Base-by-base conservation (phyloP, 2,888 invertebrate species). In the Tricholauxania praeusta region DNA sequence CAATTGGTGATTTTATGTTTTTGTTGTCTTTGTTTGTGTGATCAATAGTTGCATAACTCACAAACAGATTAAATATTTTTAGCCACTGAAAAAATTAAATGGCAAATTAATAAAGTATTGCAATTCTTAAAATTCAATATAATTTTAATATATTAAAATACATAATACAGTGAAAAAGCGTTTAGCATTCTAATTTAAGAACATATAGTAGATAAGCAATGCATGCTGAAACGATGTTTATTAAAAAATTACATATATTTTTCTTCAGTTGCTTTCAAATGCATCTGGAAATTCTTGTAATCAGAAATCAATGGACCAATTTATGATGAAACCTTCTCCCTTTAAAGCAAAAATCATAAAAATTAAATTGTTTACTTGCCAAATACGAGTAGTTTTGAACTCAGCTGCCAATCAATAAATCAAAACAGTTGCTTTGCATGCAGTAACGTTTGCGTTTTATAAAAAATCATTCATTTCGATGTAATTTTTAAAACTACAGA, bases 401-500 rank as follows among this genome's bases (percentile, higher is more conserved):
- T 66, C 71, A 72, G 71, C 72, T 68, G 68, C 74, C 72, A 69
- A 71, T 60, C 59, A 60, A 52, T 70, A 68, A 72, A 63, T 67
- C 66, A 71, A 39, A 60, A 64, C 69, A 60, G 52, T 52, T 66
- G 17, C 22, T 47, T 69, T 78, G 73, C 72, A 76, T 74, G 78
- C 76, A 72, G 78, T 75, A 72, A 57, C 59, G 48, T 32, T 53
- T 17, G 59, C 65, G 51, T 74, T 82, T 82, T 84, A 84, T 80
- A 84, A 82, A 82, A 84, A 84, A 82, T 84, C 84, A 82, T 84
- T 84, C 84, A 84, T 84, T 84, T 84, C 84, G 84, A 84, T 84
- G 84, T 82, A 84, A 80, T 84, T 84, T 82, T 84, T 83, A 84
- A 84, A 84, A 83, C 84, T 84, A 81, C 57, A 53, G 62, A 71